Percentiles rank a stretch among this genome's conserved stretches.
These are phyloP conservation scores for Rhingia rostrata DNA, from an alignment of 2,888 invertebrate species.

Conservation along the genomic window DNA sequence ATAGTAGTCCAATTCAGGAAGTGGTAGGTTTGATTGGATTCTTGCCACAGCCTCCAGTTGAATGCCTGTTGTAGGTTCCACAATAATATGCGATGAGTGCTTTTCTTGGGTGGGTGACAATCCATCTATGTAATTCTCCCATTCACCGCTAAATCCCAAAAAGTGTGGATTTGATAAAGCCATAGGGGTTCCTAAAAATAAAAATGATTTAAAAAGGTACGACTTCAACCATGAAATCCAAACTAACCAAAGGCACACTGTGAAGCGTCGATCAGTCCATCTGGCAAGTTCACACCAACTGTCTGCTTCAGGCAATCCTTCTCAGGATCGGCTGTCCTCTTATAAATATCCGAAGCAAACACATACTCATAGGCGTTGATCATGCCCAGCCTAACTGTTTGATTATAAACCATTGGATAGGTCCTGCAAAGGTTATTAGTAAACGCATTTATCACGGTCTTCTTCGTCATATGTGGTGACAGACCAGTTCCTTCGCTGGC, in stretches of 20 bases:
- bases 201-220: neutral
- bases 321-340: constrained; percentile 37
- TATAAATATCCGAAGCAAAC: constrained; percentile 43
- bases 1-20: constrained; percentile 77
- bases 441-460: constrained; percentile 40
- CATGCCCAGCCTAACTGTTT: constrained; percentile 31
- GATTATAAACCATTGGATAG: constrained; percentile 62
- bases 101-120: constrained; percentile 85
- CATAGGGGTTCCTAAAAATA: constrained; percentile 86
- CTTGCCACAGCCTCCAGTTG: constrained; percentile 81
- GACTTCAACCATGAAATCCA: neutral
- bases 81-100: constrained; percentile 86
- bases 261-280: constrained; percentile 86
- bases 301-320: constrained; percentile 51
- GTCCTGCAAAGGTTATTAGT: constrained; percentile 64
- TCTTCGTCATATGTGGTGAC: constrained; percentile 54
- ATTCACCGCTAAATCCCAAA: constrained; percentile 82
- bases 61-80: constrained; percentile 88
- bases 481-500: constrained; percentile 72
- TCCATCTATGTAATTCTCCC: constrained; percentile 85
- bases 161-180: constrained; percentile 89
- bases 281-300: constrained; percentile 82
- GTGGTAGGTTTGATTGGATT: constrained; percentile 57
- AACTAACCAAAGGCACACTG: constrained; percentile 86
- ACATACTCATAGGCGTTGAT: constrained; percentile 56